Conservation (phyloP, 2,888 invertebrate species). For the Thalpophila matura region DNA sequence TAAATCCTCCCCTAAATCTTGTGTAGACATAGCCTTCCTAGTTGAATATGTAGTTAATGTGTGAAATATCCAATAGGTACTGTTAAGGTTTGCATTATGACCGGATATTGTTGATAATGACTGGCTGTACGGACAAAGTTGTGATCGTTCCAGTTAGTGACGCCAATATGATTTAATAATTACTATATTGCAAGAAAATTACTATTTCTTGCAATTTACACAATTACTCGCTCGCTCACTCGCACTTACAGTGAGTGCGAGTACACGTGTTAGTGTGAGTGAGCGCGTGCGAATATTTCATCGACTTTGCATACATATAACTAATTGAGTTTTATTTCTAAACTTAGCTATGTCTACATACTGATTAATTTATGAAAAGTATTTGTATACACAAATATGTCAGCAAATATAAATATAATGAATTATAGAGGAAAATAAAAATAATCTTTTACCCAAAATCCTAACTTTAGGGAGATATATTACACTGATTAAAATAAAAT, state of each 20-base stretch:
- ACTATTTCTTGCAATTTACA: neutral
- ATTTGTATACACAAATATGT: conserved; percentile 35
- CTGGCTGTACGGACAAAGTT: too few relatives aligned
- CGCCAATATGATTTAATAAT: neutral
- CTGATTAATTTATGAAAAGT: conserved; percentile 1
- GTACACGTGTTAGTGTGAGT: too few relatives aligned
- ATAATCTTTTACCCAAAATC: too few relatives aligned
- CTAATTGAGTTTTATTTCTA: neutral
- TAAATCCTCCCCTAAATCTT: conserved; percentile 18
- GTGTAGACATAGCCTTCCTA: conserved; percentile 42
- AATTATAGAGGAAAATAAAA: too few relatives aligned
- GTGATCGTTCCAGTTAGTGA: neutral
- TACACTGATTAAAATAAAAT: too few relatives aligned
- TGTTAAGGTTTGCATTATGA: neutral
- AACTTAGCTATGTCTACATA: conserved; percentile 41
- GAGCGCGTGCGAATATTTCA: too few relatives aligned
- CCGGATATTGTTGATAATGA: conserved; percentile 1
- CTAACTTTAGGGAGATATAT: too few relatives aligned
- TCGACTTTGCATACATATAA: conserved; percentile 5
- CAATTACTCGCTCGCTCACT: too few relatives aligned
- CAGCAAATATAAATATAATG: neutral
- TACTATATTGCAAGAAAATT: neutral
- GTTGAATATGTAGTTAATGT: conserved; percentile 12
- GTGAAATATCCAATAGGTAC: conserved; percentile 6
- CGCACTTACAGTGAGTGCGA: neutral